A percentile compares a stretch with the other conserved stretches of the same genome.
These are phyloP conservation scores for Chromoteleia sp. DNA, from an alignment of 2,888 invertebrate species.

Conservation along the genomic window DNA sequence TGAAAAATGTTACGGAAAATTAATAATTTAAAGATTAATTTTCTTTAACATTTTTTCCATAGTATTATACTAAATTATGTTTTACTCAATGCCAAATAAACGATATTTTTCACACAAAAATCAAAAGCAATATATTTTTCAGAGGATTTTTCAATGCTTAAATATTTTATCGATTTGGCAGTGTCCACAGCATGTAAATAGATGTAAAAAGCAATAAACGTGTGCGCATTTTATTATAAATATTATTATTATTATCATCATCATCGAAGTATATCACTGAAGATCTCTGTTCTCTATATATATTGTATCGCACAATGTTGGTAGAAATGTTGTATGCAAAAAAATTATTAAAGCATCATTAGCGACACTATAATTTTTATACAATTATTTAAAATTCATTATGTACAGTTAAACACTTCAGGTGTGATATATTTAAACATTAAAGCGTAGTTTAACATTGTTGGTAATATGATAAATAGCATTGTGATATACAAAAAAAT, in stretches of 20 bases:
- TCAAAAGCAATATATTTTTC: constrained; percentile 43
- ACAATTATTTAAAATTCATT: too few relatives aligned
- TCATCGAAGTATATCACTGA: constrained; percentile 49
- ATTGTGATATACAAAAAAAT: constrained; percentile 4
- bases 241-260: constrained; percentile 35
- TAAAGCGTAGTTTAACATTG: background rate
- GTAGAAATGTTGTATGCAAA: constrained; percentile 29
- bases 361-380: too few relatives aligned
- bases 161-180: constrained; percentile 68
- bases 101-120: constrained; percentile 34
- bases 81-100: constrained; percentile 56
- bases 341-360: background rate
- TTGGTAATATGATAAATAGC: background rate
- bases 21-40: constrained; percentile 28
- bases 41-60: constrained; percentile 47
- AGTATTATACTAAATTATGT: constrained; percentile 62
- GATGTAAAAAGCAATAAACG: constrained; percentile 79
- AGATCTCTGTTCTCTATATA: constrained; percentile 52
- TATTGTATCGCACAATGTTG: constrained; percentile 14
- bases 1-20: constrained; percentile 57
- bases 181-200: constrained; percentile 78
- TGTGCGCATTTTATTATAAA: constrained; percentile 69
- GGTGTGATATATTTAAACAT: too few relatives aligned
- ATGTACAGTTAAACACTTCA: too few relatives aligned
- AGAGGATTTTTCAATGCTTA: constrained; percentile 37